Evolutionary conservation across 2,113 vertebrate genomes (phyloP).

Genomic region (Thymallus thymallus): DNA sequence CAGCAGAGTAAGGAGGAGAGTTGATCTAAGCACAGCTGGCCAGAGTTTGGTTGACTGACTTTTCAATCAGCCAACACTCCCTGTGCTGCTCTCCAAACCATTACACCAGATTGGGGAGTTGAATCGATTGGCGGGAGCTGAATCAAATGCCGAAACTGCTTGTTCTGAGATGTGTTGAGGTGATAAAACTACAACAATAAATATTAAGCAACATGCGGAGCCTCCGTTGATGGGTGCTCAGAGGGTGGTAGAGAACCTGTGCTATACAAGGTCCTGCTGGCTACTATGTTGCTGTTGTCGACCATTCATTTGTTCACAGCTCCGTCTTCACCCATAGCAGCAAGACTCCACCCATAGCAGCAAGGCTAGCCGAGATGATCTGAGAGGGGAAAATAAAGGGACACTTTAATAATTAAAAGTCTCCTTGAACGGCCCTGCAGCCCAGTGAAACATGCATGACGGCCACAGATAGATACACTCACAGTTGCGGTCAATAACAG

Average conservation of each 20-base stretch:
- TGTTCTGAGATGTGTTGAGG: not conserved
- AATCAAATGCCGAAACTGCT: not conserved
- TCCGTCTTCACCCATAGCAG: too few relatives aligned
- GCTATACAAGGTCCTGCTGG: too few relatives aligned
- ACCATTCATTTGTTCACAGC: too few relatives aligned
- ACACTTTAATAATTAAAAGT: not conserved
- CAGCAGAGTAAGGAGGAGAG: not conserved
- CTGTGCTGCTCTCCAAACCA: not conserved
- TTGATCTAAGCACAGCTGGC: not conserved
- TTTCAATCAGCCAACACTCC: not conserved
- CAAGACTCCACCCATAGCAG: too few relatives aligned
- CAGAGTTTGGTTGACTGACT: not conserved
- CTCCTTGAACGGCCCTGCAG: not conserved
- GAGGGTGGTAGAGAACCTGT: not conserved
- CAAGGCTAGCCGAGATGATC: not conserved
- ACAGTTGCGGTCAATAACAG: too few relatives aligned
- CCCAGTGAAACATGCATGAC: not conserved
- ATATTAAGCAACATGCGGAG: not conserved
- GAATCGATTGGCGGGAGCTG: not conserved
- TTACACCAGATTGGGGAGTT: not conserved
- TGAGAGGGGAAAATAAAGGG: not conserved
- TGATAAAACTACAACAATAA: conserved; percentile 1
- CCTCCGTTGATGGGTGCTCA: too few relatives aligned
- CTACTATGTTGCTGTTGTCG: too few relatives aligned
- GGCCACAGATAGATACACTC: too few relatives aligned